Base-by-base conservation (phyloP, 2,113 vertebrate genomes). In the Brevimyrus niger region DNA sequence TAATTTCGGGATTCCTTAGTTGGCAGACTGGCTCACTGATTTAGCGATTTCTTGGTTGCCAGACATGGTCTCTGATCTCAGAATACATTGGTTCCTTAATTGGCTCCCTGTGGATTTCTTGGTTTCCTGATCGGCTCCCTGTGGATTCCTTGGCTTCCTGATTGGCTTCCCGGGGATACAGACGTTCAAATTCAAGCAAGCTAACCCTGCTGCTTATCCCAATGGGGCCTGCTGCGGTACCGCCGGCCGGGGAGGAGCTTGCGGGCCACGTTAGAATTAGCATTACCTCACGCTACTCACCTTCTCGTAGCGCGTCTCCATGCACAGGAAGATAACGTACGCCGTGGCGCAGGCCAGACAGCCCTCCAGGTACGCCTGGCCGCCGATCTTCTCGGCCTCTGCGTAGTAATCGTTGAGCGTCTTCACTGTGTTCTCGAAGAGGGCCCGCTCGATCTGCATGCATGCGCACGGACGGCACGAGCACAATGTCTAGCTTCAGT, bases 261-360 rank as follows among this genome's bases (percentile, higher is more conserved):
- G 48, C 21, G 15, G 44, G 44, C 15, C 27, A 4, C 2, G 17
- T 73, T 76, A 47, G 58, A 44, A 50, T 50, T 19, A 42, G 69
- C 69, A 23, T 23, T 46, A 35, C 61, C 19, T 15, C 27, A n/a
- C 19, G 53, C 27, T 48, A 9, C 93, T 90, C 91, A 99, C 98
- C 97, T 99, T 99, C 93, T 99, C 98, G 0, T 99, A 99, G 87
- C 98, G 97, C 0, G 98, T 99, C 95, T 99, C 98, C 97, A 99
- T 98, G 95, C 98, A 99, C 91, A 99, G 97, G 93, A 99, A 99
- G 94, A 99, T 97, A 92, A 99, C 97, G 90, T 99, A 99, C 48
- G 98, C 98, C 0, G 98, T 99, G 88, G 96, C 94, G 0, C 98
- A 99, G 87, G 98, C 98, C 94, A 99, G 94, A 88, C 98, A 99